A percentile compares a stretch with the other conserved stretches of the same genome.
phyloP scores from a whole-genome alignment of 2,113 vertebrate species.

The Eolophus roseicapilla region DNA sequence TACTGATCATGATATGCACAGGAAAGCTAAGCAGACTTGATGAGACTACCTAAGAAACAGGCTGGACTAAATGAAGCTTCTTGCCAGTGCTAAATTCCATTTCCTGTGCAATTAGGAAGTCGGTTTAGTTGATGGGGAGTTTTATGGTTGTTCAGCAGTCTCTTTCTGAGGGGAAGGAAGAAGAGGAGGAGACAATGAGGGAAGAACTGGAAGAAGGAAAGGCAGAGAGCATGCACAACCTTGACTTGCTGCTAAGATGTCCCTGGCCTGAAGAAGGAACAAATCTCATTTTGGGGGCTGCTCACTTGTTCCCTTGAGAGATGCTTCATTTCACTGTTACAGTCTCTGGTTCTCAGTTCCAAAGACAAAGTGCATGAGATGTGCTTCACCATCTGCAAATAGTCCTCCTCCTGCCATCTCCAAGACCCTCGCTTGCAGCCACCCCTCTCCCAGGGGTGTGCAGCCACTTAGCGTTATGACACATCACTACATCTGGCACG shows the following conservation, averaged over 20 bases:
- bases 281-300: background rate
- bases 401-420: background rate
- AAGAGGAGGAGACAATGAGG: background rate
- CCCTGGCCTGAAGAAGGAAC: background rate
- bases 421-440: rapidly evolving
- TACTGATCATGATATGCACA: background rate
- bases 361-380: background rate
- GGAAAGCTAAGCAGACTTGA: background rate
- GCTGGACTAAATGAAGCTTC: background rate
- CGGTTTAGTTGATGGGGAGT: rapidly evolving
- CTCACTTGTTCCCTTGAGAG: background rate
- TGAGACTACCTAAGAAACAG: background rate
- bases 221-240: background rate
- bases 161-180: background rate
- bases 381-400: background rate
- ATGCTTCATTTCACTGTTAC: background rate
- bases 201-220: background rate
- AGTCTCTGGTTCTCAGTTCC: background rate
- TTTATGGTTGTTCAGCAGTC: background rate
- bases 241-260: background rate
- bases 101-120: background rate
- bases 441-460: background rate
- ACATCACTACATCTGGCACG: background rate
- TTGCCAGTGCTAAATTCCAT: background rate
- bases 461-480: background rate